Evolutionary conservation across 2,113 vertebrate species (phyloP).

Genomic region (Platysteira castanea): DNA sequence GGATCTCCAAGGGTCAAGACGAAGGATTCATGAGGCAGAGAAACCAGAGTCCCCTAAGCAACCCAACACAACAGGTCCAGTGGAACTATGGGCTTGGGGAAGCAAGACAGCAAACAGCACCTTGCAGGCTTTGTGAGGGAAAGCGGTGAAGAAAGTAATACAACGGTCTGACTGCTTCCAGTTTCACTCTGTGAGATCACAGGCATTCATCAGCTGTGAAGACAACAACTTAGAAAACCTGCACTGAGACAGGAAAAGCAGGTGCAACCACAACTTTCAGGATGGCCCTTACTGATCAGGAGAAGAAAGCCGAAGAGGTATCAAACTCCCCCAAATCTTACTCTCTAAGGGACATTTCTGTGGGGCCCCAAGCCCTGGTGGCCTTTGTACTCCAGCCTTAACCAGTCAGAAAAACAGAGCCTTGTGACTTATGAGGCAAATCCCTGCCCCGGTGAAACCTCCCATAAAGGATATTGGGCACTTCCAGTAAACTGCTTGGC

Average conservation of each 20-base stretch:
- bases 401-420: neutral
- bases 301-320: neutral
- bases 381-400: neutral
- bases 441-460: neutral
- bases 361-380: fast-evolving
- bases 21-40: neutral
- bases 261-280: neutral
- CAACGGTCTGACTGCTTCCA: neutral
- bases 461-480: neutral
- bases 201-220: neutral
- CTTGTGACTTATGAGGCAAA: neutral
- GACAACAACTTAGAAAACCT: neutral
- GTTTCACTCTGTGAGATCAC: neutral
- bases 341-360: fast-evolving
- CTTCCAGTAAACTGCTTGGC: conserved; percentile 47
- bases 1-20: neutral
- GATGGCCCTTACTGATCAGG: neutral
- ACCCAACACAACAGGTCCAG: neutral
- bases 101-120: neutral
- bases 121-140: neutral
- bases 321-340: neutral
- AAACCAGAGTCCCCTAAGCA: neutral
- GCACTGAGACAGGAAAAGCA: fast-evolving
- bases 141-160: neutral
- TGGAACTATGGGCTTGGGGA: neutral